These are phyloP conservation scores for Eupithecia subfuscata DNA, from an alignment of 2,888 invertebrate genomes.

Conservation along the genomic window DNA sequence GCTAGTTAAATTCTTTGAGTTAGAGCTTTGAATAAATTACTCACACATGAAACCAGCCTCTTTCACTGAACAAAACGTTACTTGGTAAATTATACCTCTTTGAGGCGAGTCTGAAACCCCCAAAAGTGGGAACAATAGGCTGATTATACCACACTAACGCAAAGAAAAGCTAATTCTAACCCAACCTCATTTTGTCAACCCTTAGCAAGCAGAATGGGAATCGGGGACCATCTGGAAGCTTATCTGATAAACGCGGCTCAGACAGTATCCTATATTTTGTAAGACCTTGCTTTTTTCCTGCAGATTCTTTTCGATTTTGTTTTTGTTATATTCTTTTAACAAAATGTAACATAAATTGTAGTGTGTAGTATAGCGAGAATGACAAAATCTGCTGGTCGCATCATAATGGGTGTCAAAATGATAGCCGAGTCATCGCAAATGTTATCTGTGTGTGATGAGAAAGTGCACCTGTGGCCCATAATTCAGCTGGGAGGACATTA, in stretches of 20 bases:
- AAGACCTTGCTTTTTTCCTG: slow-evolving; percentile 4
- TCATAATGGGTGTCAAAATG: not conserved
- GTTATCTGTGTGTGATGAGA: not conserved
- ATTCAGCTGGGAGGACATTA: not conserved
- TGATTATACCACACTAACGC: slow-evolving; percentile 14
- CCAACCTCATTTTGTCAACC: slow-evolving; percentile 11
- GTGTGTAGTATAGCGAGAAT: not conserved
- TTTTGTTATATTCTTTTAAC: not conserved
- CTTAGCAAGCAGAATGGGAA: slow-evolving; percentile 12
- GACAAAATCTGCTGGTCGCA: not conserved
- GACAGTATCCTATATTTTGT: slow-evolving; percentile 8
- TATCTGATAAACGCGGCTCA: slow-evolving; percentile 49
- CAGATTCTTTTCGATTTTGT: not conserved
- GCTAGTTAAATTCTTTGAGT: not conserved
- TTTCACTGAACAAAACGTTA: not conserved
- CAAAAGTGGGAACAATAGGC: slow-evolving; percentile 9
- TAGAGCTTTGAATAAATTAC: not conserved
- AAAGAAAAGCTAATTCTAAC: slow-evolving; percentile 13
- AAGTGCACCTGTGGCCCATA: not conserved
- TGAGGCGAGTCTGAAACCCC: slow-evolving; percentile 5
- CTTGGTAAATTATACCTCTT: slow-evolving; percentile 9
- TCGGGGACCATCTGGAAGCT: slow-evolving; percentile 11
- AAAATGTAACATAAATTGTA: not conserved
- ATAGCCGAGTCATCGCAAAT: not conserved
- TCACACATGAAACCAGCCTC: slow-evolving; percentile 6